Percentiles rank a stretch among this genome's conserved stretches.
phyloP scores from a whole-genome alignment of 2,113 vertebrate species.

The Promerops cafer region DNA sequence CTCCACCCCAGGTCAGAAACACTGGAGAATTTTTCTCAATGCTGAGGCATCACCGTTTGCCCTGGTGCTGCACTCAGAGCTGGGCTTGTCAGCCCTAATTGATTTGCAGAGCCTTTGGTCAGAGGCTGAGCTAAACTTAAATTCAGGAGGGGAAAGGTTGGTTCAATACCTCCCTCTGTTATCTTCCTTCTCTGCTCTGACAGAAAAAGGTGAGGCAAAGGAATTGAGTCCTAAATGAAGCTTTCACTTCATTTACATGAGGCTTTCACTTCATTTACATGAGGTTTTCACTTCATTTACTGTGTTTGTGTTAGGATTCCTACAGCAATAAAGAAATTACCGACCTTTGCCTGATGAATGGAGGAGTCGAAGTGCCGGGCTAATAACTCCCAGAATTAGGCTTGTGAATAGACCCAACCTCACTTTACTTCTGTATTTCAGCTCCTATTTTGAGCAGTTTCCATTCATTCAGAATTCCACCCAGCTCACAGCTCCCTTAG shows the following conservation, averaged over 20 bases:
- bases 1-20: conserved; percentile 6
- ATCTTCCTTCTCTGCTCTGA: neutral
- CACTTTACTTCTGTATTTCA: neutral
- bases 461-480: neutral
- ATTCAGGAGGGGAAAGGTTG: neutral
- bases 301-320: neutral
- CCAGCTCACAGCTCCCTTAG: neutral
- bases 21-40: neutral
- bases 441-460: neutral
- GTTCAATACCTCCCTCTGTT: neutral
- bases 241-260: neutral
- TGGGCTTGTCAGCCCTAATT: neutral
- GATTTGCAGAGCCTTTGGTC: conserved; percentile 27
- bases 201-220: neutral
- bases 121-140: neutral
- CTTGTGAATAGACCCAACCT: neutral
- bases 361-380: neutral
- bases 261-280: neutral
- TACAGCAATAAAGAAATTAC: neutral
- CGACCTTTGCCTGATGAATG: neutral
- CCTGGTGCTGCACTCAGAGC: neutral
- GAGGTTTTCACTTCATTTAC: neutral
- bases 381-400: neutral
- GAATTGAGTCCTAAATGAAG: neutral
- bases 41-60: neutral